A percentile compares a stretch with the other conserved stretches of the same genome.
These are phyloP conservation scores for Laterallus jamaicensis DNA, from an alignment of 2,113 vertebrate genomes.

Conservation along the genomic window DNA sequence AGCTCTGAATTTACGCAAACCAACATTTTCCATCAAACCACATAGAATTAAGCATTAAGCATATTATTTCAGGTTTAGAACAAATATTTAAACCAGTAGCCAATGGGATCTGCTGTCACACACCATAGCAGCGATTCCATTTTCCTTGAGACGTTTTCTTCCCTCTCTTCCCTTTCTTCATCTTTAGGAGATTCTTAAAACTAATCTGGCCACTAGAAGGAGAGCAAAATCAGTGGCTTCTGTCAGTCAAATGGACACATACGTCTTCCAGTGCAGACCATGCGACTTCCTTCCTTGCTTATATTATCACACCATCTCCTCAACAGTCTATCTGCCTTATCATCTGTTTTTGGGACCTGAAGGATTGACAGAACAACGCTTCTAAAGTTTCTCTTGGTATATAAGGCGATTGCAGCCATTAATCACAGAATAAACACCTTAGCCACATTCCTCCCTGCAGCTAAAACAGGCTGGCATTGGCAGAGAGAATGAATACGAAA, in stretches of 20 bases:
- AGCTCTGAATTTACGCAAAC: conserved; percentile 9
- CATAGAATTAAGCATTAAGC: background rate
- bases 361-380: background rate
- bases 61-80: background rate
- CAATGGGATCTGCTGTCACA: background rate
- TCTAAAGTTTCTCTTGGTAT: background rate
- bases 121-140: background rate
- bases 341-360: background rate
- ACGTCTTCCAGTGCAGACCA: background rate
- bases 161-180: background rate
- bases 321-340: background rate
- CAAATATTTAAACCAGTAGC: background rate
- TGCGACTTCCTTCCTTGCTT: background rate
- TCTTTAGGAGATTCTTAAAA: background rate
- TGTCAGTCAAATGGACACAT: background rate
- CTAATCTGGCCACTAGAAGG: background rate
- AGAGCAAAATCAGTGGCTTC: background rate
- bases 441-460: background rate
- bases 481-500: conserved; percentile 11
- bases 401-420: conserved; percentile 23
- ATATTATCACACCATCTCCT: background rate
- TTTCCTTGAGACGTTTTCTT: background rate
- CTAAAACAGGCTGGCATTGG: background rate
- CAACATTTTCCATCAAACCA: conserved; percentile 12
- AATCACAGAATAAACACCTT: conserved; percentile 21